Evolutionary conservation across 2,888 invertebrate genomes (phyloP), one percentile per base, ranked within the genome.

Genomic region (Clostera curtula): DNA sequence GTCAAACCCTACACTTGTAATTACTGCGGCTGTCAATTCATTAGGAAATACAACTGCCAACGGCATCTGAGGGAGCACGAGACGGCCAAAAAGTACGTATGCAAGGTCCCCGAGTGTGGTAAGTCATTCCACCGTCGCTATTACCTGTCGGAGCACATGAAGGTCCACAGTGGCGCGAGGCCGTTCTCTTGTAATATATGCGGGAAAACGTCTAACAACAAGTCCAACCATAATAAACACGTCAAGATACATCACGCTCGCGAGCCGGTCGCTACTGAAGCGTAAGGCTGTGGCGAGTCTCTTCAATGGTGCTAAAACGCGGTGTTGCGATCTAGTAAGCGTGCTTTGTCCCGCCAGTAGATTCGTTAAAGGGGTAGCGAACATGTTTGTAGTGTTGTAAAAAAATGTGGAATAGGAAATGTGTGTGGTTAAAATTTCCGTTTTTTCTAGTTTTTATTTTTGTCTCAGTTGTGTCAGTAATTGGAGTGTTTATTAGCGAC

Each of bases 141-240:
- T 63, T 95, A 95, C 74, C 80, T 96, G 25, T 92, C 93, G 19
- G 95, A 95, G 61, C 95, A 96, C 60, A 88, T 93, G 85, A 88
- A 93, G 44, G 92, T 93, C 26, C 95, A 96, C 61, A 92, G 91
- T 31, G 95, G 95, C 0, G 89, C 85, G 17, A 70, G 92, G 27
- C 95, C 95, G 15, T 94, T 90, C 72, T 87, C 92, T 0, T 95
- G 95, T 74, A 92, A 92, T 54, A 92, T 95, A 32, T 95, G 95
- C 69, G 95, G 94, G 14, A 95, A 95, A 75, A 91, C 93, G 5
- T 93, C 93, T 24, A 91, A 93, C 48, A 95, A 95, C 29, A 95
- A 95, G 74, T 93, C 93, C 21, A 95, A 95, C 77, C 95, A 95
- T 58, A 94, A 95, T 57, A 95, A 95, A 68, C 95, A 95, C 69